Evolutionary conservation across 2,113 vertebrate species (phyloP).

Genomic region (Numenius arquata): DNA sequence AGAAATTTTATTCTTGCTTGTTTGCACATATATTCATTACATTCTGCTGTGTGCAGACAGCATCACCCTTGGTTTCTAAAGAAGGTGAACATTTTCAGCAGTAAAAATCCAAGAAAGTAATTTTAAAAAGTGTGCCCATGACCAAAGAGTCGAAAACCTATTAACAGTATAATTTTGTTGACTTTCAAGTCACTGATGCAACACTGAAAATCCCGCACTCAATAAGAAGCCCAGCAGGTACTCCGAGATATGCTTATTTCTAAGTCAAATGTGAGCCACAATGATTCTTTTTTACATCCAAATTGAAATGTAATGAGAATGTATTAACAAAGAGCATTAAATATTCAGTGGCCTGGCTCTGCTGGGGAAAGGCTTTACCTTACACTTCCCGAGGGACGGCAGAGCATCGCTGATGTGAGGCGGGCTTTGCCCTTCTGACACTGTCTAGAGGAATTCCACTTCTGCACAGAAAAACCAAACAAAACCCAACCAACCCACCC

Average conservation of each 20-base stretch:
- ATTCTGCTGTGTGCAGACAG: background rate
- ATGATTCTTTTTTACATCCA: background rate
- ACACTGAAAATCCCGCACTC: background rate
- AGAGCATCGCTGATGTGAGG: background rate
- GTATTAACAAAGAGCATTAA: background rate
- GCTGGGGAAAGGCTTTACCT: background rate
- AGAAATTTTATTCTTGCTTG: background rate
- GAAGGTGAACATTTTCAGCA: background rate
- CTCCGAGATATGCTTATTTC: background rate
- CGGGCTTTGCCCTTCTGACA: background rate
- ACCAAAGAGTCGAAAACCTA: background rate
- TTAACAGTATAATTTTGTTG: background rate
- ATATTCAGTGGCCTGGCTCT: background rate
- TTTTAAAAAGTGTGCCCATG: background rate
- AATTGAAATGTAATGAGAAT: background rate
- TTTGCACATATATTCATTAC: background rate
- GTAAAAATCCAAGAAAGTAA: background rate
- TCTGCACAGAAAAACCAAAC: background rate
- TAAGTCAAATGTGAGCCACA: background rate
- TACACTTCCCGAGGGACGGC: background rate
- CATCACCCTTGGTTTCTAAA: background rate
- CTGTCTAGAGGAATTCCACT: background rate
- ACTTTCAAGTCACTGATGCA: background rate
- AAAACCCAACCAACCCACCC: background rate
- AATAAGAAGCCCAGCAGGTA: background rate